phyloP scores from a whole-genome alignment of 2,888 invertebrate species.

The Perizoma flavofasciatum region DNA sequence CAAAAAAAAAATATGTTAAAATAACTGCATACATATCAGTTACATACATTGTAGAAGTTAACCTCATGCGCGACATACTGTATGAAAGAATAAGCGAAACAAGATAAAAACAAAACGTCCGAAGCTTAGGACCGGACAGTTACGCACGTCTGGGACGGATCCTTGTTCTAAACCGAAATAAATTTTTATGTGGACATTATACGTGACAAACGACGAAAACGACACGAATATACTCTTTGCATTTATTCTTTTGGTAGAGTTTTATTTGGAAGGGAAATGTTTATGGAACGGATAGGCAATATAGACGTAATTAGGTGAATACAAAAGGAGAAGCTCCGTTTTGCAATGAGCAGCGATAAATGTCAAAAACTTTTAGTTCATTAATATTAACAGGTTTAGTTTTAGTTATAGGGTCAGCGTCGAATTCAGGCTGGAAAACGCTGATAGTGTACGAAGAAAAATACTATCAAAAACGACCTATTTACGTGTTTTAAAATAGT shows the following conservation, averaged over 20 bases:
- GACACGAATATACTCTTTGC: conserved; percentile 64
- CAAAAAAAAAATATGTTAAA: too few species aligned
- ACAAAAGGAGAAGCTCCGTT: conserved; percentile 39
- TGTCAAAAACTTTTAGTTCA: conserved; percentile 47
- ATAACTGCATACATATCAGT: too few species aligned
- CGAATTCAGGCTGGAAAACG: conserved; percentile 40
- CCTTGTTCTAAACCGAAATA: conserved; percentile 66
- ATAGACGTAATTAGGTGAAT: conserved; percentile 38
- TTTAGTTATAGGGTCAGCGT: conserved; percentile 34
- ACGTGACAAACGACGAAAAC: conserved; percentile 69
- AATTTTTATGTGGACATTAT: conserved; percentile 73
- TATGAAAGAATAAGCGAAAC: conserved; percentile 15
- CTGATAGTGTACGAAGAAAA: conserved; percentile 44
- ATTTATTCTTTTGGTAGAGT: conserved; percentile 49
- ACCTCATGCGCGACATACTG: background rate
- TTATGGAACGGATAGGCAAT: conserved; percentile 23
- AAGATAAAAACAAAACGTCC: conserved; percentile 49
- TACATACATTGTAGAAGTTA: too few species aligned
- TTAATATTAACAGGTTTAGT: conserved; percentile 48
- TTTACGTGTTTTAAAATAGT: conserved; percentile 30
- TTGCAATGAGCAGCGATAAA: conserved; percentile 43
- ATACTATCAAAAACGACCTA: conserved; percentile 40
- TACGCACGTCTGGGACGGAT: conserved; percentile 55
- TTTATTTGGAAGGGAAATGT: conserved; percentile 25
- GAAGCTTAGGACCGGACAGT: conserved; percentile 57